Evolutionary conservation across 2,888 invertebrate species (phyloP).

Genomic region (Himalopsyche kuldschensis): DNA sequence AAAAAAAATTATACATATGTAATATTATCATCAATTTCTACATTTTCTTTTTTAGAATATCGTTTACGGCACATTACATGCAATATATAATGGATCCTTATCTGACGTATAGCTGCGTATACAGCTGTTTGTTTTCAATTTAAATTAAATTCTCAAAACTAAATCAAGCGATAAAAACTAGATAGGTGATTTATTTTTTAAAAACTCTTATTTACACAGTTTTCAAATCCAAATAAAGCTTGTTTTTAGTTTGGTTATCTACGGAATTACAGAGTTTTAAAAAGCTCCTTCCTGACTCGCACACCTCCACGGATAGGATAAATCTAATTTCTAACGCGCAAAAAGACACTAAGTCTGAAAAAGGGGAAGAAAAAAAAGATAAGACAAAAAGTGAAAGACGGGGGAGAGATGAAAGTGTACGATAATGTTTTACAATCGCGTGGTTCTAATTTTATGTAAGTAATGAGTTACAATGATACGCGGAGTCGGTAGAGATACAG

Average conservation of each 20-base stretch:
- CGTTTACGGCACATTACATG: no score
- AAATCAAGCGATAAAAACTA: no score
- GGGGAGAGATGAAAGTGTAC: background rate
- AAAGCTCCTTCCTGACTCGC: background rate
- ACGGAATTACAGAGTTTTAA: background rate
- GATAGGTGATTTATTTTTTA: no score
- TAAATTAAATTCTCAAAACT: no score
- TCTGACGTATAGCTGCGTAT: no score
- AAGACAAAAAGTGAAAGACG: background rate
- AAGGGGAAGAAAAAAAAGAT: background rate
- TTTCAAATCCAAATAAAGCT: background rate
- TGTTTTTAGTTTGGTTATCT: background rate
- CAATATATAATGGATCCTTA: no score
- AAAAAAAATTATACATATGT: no score
- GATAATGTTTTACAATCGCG: background rate
- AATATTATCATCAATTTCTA: no score
- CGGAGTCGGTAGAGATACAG: background rate
- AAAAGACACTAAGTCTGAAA: background rate
- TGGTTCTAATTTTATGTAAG: background rate
- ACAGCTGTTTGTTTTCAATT: no score
- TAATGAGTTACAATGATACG: background rate
- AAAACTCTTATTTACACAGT: no score
- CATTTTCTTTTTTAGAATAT: no score
- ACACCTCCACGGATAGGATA: background rate
- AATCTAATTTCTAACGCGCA: background rate